phyloP scores from a whole-genome alignment of 2,113 vertebrate species.

The Trichechus manatus region DNA sequence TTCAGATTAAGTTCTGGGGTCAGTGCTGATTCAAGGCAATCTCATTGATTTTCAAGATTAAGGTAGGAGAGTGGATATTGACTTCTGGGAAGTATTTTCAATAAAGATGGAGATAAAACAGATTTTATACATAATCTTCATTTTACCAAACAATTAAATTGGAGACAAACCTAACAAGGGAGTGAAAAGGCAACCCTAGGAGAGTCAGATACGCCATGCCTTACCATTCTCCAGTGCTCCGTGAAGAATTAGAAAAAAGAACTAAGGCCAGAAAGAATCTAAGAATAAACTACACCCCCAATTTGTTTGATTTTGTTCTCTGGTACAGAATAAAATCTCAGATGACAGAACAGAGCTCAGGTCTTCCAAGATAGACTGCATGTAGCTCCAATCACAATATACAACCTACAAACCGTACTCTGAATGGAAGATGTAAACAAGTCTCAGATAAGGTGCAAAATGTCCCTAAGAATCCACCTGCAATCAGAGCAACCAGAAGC shows the following conservation, averaged over 20 bases:
- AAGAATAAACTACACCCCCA: background rate
- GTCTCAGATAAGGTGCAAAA: background rate
- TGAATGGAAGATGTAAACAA: background rate
- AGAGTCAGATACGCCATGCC: background rate
- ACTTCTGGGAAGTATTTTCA: background rate
- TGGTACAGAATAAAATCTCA: background rate
- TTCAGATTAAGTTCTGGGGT: background rate
- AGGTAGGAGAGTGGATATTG: background rate
- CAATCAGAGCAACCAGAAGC: background rate
- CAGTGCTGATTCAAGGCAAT: background rate
- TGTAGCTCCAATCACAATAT: background rate
- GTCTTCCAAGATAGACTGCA: background rate
- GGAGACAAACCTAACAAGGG: background rate
- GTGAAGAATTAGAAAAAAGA: background rate
- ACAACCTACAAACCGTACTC: background rate
- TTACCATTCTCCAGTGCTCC: background rate
- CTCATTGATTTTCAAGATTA: background rate
- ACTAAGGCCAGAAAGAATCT: background rate
- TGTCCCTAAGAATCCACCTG: background rate
- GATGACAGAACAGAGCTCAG: background rate
- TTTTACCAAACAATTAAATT: background rate
- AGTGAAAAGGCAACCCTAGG: background rate
- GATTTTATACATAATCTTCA: background rate
- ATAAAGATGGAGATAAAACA: slow-evolving; percentile 29
- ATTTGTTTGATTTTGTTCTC: background rate